These are phyloP conservation scores for Andrena haemorrhoa DNA, from an alignment of 2,888 invertebrate genomes.

Conservation along the genomic window DNA sequence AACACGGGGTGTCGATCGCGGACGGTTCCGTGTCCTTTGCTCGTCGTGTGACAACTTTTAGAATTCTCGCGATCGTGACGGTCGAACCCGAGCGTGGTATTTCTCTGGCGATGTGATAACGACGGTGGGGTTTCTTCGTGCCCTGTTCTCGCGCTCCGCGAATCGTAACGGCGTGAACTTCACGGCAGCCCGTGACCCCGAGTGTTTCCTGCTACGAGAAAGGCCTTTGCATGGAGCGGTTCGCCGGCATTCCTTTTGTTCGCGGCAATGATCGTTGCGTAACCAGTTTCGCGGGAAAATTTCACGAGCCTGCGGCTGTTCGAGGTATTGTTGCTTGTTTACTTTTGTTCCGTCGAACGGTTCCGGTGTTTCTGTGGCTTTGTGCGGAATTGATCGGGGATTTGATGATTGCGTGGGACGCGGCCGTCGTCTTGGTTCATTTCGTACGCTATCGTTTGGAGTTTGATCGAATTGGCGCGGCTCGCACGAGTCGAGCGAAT, in stretches of 20 bases:
- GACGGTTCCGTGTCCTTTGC: not conserved
- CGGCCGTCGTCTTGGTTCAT: too few relatives aligned
- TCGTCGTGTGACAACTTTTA: conserved; percentile 1
- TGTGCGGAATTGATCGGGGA: not conserved
- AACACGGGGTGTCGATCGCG: not conserved
- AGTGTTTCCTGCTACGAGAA: conserved; percentile 76
- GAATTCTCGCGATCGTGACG: not conserved
- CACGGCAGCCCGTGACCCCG: conserved; percentile 77
- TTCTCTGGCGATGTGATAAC: conserved; percentile 52
- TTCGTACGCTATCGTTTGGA: too few relatives aligned
- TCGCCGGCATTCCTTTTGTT: conserved; percentile 49
- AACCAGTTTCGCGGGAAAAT: conserved; percentile 34
- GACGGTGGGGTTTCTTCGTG: conserved; percentile 60
- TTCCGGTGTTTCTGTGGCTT: not conserved
- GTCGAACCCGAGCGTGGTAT: conserved; percentile 22
- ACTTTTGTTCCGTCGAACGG: not conserved
- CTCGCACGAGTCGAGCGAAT: too few relatives aligned
- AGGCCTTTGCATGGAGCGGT: conserved; percentile 52
- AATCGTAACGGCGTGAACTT: conserved; percentile 50
- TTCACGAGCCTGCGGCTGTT: not conserved
- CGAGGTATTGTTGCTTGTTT: not conserved
- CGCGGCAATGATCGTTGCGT: conserved; percentile 41
- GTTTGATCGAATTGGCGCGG: too few relatives aligned
- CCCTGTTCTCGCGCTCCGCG: conserved; percentile 50
- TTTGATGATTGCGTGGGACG: too few relatives aligned